Conservation (phyloP, 2,113 vertebrate genomes). For the Apaloderma vittatum region DNA sequence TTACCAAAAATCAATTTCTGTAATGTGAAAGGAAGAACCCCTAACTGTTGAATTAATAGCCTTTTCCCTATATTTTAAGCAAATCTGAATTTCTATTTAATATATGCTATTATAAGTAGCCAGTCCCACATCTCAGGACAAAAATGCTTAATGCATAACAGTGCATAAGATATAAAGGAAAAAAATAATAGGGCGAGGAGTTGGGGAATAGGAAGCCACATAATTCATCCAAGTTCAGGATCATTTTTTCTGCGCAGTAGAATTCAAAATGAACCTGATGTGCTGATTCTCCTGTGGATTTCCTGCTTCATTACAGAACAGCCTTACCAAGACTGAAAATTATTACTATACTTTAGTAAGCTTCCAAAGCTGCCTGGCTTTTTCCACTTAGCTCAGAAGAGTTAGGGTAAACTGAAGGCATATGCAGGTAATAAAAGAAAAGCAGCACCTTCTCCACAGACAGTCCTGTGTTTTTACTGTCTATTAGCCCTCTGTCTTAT, state of each 20-base stretch:
- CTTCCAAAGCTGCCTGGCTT: background rate
- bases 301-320: background rate
- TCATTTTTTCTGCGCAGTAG: background rate
- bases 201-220: background rate
- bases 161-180: background rate
- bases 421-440: background rate
- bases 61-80: background rate
- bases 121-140: background rate
- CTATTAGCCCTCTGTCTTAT: background rate
- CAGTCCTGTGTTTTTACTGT: background rate
- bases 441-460: background rate
- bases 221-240: background rate
- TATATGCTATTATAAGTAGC: background rate
- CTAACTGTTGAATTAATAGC: background rate
- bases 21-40: background rate
- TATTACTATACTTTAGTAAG: background rate
- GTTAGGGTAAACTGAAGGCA: background rate
- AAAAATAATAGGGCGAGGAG: background rate
- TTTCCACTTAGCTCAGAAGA: background rate
- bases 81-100: background rate
- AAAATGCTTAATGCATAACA: background rate
- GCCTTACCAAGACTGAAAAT: background rate
- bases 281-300: background rate
- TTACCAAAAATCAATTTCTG: background rate
- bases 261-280: conserved; percentile 12